A percentile compares a stretch with the other conserved stretches of the same genome.
Evolutionary conservation across 2,888 invertebrate genomes (phyloP).

Genomic region (Polydrusus tereticollis): DNA sequence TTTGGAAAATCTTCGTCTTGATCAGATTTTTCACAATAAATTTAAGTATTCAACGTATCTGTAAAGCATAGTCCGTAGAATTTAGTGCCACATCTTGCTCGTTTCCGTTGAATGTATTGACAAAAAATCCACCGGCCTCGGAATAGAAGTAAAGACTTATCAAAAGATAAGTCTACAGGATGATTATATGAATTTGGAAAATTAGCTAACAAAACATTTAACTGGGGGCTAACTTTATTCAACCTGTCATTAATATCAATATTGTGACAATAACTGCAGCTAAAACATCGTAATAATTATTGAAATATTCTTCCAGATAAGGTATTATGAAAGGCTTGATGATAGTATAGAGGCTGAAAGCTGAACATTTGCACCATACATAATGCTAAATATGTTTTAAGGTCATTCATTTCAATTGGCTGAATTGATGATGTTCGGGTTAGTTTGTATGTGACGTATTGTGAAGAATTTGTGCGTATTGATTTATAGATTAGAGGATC

Average conservation of each 20-base stretch:
- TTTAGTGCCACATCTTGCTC: too few relatives aligned
- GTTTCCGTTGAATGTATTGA: too few relatives aligned
- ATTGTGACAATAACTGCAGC: too few relatives aligned
- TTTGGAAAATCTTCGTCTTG: too few relatives aligned
- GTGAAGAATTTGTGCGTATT: too few relatives aligned
- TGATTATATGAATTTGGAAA: neutral
- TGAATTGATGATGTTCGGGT: neutral
- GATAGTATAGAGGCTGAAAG: constrained; percentile 28
- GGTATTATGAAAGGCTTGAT: constrained; percentile 7
- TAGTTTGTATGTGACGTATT: neutral
- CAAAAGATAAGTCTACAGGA: too few relatives aligned
- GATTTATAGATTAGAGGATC: neutral
- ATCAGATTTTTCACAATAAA: too few relatives aligned
- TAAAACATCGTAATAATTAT: constrained; percentile 23
- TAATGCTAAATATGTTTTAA: constrained; percentile 12
- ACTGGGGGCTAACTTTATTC: neutral
- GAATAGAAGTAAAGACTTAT: too few relatives aligned
- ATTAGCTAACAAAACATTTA: neutral
- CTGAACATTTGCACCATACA: constrained; percentile 18
- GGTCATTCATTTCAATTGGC: neutral
- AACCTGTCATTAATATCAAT: neutral
- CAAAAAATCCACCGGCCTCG: too few relatives aligned
- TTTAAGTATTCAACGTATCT: too few relatives aligned
- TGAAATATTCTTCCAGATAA: constrained; percentile 25
- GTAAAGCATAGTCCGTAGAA: too few relatives aligned